phyloP scores from a whole-genome alignment of 2,888 invertebrate species.

The Criorhina ranunculi region DNA sequence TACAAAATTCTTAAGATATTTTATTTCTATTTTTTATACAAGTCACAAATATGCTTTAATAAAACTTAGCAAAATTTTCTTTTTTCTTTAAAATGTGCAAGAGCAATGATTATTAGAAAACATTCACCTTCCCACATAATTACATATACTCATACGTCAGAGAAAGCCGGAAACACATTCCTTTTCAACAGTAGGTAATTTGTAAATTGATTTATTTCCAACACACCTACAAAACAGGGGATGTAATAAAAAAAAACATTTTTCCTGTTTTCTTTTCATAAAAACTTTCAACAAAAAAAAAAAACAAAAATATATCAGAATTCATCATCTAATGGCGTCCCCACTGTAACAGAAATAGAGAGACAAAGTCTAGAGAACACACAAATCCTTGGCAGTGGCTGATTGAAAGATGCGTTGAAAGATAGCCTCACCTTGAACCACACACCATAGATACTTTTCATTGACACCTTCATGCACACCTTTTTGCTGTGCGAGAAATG shows the following conservation, averaged over 20 bases:
- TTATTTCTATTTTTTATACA: too few relatives aligned
- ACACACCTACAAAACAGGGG: constrained; percentile 15
- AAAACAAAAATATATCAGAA: too few relatives aligned
- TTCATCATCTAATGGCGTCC: constrained; percentile 49
- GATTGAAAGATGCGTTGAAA: constrained; percentile 81
- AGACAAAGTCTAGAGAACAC: constrained; percentile 69
- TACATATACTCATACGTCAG: not conserved
- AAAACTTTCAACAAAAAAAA: not conserved
- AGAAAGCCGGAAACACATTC: constrained; percentile 25
- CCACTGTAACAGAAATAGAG: constrained; percentile 31
- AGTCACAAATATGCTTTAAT: too few relatives aligned
- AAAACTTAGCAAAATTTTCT: too few relatives aligned
- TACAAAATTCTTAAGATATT: too few relatives aligned
- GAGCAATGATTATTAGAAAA: not conserved
- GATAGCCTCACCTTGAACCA: constrained; percentile 82
- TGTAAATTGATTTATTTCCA: constrained; percentile 41
- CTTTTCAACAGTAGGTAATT: not conserved
- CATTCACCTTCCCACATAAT: not conserved
- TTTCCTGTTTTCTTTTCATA: not conserved
- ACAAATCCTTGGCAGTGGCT: constrained; percentile 82
- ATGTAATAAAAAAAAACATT: constrained; percentile 24
- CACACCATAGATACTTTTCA: constrained; percentile 71
- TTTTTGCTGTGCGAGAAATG: constrained; percentile 21
- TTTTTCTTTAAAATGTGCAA: too few relatives aligned
- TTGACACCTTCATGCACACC: constrained; percentile 73